A percentile compares a stretch with the other conserved stretches of the same genome.
Conservation (phyloP, 2,113 vertebrate genomes). For the Amblyopsis rosae region DNA sequence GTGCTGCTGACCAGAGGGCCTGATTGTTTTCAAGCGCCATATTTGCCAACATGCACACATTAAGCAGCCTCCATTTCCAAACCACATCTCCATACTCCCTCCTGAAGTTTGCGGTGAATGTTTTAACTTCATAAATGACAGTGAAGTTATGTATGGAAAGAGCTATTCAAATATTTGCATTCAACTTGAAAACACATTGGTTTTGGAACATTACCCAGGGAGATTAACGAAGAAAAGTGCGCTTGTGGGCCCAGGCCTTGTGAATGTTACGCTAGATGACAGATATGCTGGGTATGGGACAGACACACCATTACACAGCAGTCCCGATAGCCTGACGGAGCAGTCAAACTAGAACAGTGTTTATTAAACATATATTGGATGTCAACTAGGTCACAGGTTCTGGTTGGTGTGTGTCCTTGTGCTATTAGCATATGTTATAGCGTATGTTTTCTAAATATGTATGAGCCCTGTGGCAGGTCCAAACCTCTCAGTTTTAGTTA, state of each 20-base stretch:
- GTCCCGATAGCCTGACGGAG: conserved; percentile 27
- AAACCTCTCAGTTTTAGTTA: conserved; percentile 1
- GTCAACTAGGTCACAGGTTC: conserved; percentile 31
- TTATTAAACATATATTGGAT: conserved; percentile 14
- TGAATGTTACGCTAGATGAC: conserved; percentile 57
- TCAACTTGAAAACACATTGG: conserved; percentile 66
- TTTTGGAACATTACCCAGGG: conserved; percentile 58
- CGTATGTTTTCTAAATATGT: conserved; percentile 20
- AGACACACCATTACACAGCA: conserved; percentile 44
- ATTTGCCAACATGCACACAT: conserved; percentile 65
- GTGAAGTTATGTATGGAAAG: conserved; percentile 66
- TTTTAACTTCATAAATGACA: conserved; percentile 65
- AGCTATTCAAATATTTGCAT: conserved; percentile 69
- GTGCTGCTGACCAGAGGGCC: conserved; percentile 32
- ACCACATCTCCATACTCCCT: conserved; percentile 39
- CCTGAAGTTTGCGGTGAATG: conserved; percentile 56
- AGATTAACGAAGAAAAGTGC: conserved; percentile 57
- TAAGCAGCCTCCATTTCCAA: conserved; percentile 63
- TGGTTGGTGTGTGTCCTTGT: conserved; percentile 18
- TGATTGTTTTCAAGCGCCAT: conserved; percentile 57
- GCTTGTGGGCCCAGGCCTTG: conserved; percentile 45
- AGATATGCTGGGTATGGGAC: conserved; percentile 35
- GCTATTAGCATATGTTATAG: neutral
- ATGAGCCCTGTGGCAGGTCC: conserved; percentile 20
- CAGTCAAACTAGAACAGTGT: conserved; percentile 40